Conservation (phyloP, 2,113 vertebrate genomes). For the Chloropsis hardwickii region DNA sequence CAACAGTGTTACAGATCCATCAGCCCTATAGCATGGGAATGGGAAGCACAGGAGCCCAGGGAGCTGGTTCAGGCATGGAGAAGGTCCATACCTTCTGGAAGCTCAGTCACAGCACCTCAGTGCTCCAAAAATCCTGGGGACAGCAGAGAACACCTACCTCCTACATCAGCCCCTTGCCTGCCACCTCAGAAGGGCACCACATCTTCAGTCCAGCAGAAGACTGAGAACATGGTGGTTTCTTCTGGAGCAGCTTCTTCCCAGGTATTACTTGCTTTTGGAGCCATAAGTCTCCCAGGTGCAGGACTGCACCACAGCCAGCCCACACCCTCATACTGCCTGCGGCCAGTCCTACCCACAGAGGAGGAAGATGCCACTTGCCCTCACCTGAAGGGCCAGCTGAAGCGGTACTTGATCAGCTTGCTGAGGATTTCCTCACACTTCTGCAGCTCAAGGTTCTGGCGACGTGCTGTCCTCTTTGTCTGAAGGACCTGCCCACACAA, state of each 20-base stretch:
- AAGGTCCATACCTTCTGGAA: accelerated
- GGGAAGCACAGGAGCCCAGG: neutral
- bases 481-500: conserved; percentile 81
- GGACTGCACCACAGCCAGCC: neutral
- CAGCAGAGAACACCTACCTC: neutral
- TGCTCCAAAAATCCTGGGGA: neutral
- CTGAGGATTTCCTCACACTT: conserved; percentile 92
- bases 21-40: accelerated
- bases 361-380: neutral
- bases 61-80: neutral
- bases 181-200: neutral
- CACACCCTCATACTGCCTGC: neutral
- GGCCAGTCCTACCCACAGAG: neutral
- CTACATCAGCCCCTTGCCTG: neutral
- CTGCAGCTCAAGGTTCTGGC: conserved; percentile 86
- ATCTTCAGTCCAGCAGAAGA: neutral
- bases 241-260: neutral
- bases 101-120: neutral
- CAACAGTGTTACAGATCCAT: accelerated
- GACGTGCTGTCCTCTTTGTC: conserved; percentile 73
- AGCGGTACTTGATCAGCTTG: conserved; percentile 91
- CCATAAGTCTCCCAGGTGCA: neutral
- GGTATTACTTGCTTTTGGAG: neutral
- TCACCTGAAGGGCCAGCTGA: conserved; percentile 98
- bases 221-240: neutral